Evolutionary conservation across 2,113 vertebrate genomes (phyloP).

Genomic region (Trematomus loennbergii): DNA sequence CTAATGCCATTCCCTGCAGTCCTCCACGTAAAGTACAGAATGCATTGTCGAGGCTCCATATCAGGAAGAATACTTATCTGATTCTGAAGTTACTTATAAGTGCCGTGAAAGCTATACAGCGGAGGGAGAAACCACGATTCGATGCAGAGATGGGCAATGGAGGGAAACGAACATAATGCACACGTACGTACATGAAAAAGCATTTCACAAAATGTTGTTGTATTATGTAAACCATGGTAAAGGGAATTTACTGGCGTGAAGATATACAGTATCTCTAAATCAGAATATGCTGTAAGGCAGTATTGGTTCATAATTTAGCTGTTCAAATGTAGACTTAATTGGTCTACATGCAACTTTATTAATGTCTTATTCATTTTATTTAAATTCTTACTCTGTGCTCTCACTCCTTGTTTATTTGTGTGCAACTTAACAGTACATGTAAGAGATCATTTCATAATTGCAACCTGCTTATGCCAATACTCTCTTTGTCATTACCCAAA

Average conservation of each 20-base stretch:
- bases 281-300: background rate
- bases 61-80: constrained; percentile 12
- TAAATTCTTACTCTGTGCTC: too few relatives aligned
- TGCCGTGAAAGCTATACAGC: constrained; percentile 16
- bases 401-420: too few relatives aligned
- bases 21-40: constrained; percentile 54
- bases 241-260: background rate
- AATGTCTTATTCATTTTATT: too few relatives aligned
- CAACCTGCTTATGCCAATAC: too few relatives aligned
- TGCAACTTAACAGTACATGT: too few relatives aligned
- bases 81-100: constrained; percentile 32
- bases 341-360: background rate
- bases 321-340: background rate
- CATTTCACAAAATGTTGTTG: background rate
- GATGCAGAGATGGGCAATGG: constrained; percentile 51
- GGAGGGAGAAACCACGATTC: fast-evolving
- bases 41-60: background rate
- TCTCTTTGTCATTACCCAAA: too few relatives aligned
- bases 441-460: too few relatives aligned
- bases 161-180: background rate
- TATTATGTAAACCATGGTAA: background rate
- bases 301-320: background rate
- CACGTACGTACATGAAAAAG: constrained; percentile 49
- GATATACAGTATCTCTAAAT: background rate
- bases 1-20: fast-evolving